These are phyloP conservation scores for Dromococcyx pavoninus DNA, from an alignment of 2,797 vertebrate genomes.

Conservation along the genomic window DNA sequence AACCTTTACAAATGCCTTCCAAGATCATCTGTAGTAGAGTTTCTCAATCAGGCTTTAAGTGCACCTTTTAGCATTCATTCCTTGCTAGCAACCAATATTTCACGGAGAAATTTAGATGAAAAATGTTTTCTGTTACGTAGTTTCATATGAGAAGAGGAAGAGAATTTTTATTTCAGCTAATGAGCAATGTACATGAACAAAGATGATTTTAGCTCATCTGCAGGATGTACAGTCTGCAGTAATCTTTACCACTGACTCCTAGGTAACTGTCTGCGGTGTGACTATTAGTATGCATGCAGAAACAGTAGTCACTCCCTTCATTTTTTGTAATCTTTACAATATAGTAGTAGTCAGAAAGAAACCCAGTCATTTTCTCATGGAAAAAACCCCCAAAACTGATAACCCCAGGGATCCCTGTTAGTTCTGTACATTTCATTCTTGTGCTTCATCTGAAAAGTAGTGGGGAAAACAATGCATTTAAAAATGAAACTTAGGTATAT, in stretches of 20 bases:
- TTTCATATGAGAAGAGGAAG: not conserved
- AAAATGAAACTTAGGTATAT: not conserved
- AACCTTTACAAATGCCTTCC: not conserved
- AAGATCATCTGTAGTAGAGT: not conserved
- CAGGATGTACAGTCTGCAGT: not conserved
- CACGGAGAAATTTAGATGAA: not conserved
- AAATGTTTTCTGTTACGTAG: not conserved
- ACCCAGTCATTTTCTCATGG: not conserved
- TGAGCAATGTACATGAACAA: not conserved
- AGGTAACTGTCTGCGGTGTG: not conserved
- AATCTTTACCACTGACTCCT: not conserved
- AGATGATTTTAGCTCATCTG: not conserved
- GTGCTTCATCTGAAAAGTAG: not conserved
- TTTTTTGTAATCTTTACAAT: not conserved
- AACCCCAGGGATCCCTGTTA: not conserved
- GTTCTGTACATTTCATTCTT: not conserved
- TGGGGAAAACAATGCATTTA: not conserved
- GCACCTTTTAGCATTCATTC: not conserved
- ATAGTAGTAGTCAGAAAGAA: not conserved
- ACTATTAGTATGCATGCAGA: not conserved
- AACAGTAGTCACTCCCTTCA: not conserved
- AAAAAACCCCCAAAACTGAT: rapidly evolving
- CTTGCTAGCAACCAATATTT: not conserved
- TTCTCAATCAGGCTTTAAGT: not conserved
- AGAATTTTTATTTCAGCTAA: not conserved